phyloP scores from a whole-genome alignment of 2,113 vertebrate genomes.

The Oncorhynchus kisutch region DNA sequence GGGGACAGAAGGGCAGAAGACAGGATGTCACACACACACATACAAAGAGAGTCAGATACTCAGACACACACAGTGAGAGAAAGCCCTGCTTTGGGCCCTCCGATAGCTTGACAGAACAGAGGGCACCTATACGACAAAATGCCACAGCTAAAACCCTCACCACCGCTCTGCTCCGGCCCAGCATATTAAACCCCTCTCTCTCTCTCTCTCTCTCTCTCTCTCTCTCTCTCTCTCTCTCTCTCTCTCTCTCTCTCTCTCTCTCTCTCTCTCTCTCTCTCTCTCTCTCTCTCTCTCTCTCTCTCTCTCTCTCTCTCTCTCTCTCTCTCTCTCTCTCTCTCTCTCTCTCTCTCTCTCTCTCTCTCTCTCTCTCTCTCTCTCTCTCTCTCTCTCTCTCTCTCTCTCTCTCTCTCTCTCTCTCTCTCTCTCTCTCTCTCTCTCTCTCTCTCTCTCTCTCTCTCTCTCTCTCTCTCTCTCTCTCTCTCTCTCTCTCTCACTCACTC shows the following conservation, averaged over 20 bases:
- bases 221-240: too few relatives aligned
- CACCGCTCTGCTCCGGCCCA: slow-evolving; percentile 28
- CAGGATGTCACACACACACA: background rate
- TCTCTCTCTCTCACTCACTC: background rate
- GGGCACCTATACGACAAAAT: slow-evolving; percentile 25
- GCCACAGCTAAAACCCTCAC: slow-evolving; percentile 41
- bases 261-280: background rate
- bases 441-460: background rate
- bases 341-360: background rate
- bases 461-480: background rate
- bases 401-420: background rate
- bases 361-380: background rate
- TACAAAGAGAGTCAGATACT: background rate
- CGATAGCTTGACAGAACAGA: slow-evolving; percentile 33
- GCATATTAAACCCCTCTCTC: slow-evolving; percentile 43
- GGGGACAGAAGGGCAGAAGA: background rate
- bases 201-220: too few relatives aligned
- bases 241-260: too few relatives aligned
- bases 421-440: too few relatives aligned
- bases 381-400: background rate
- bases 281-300: background rate
- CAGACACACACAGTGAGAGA: background rate
- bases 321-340: background rate
- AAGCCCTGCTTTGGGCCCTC: slow-evolving; percentile 17
- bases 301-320: background rate